A percentile compares a stretch with the other conserved stretches of the same genome.
Conservation (phyloP, 1,140 invertebrate genomes). For the Rhagoletis zephyria region DNA sequence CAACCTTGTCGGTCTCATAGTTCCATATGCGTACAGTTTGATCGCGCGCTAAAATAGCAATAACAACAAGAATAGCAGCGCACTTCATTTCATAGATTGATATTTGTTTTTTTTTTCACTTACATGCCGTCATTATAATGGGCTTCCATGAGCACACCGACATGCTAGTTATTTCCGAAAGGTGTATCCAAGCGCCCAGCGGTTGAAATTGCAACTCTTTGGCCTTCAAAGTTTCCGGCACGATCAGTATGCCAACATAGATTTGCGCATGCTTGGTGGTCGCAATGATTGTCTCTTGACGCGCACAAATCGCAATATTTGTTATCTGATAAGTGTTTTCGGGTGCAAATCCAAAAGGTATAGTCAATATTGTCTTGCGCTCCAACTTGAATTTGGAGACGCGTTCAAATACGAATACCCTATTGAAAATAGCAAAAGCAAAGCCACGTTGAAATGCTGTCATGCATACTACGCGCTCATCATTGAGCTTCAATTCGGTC, state of each 20-base stretch:
- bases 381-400: conserved; percentile 75
- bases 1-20: conserved; percentile 84
- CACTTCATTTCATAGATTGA: background rate
- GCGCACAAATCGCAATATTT: conserved; percentile 74
- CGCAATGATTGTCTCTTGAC: conserved; percentile 75
- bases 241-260: conserved; percentile 76
- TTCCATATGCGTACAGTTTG: conserved; percentile 91
- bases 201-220: conserved; percentile 74
- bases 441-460: conserved; percentile 76
- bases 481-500: conserved; percentile 61
- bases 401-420: conserved; percentile 78
- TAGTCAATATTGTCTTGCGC: conserved; percentile 75
- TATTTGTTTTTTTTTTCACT: conserved; percentile 59
- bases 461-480: conserved; percentile 74
- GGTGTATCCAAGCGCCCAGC: conserved; percentile 84
- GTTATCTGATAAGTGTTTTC: conserved; percentile 74
- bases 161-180: conserved; percentile 83
- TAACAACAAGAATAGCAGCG: background rate
- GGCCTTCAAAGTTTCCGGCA: conserved; percentile 71
- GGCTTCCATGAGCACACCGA: conserved; percentile 91
- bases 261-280: conserved; percentile 78
- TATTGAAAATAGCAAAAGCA: conserved; percentile 76
- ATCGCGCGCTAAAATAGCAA: conserved; percentile 75
- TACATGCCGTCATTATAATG: conserved; percentile 87
- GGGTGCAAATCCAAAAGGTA: conserved; percentile 73